These are phyloP conservation scores for Zaprionus vittiger DNA, from an alignment of 1,140 invertebrate genomes.

Conservation along the genomic window DNA sequence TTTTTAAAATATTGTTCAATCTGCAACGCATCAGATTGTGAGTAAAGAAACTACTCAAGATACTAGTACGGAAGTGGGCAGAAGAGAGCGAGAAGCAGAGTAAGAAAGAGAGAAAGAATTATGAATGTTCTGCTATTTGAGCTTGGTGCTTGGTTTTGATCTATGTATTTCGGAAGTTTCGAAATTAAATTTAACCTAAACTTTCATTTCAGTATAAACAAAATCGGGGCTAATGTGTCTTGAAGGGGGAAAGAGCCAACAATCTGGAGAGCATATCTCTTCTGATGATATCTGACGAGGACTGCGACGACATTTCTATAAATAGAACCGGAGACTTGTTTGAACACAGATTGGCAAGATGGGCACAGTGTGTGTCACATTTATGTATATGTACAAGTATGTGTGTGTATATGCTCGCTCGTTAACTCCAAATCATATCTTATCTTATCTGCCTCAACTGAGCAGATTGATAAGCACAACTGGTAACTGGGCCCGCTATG, in stretches of 20 bases:
- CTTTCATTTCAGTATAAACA: background rate
- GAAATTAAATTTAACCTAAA: background rate
- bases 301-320: conserved; percentile 47
- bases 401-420: conserved; percentile 1
- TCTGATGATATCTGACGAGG: conserved; percentile 15
- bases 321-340: conserved; percentile 31
- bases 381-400: background rate
- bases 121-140: background rate
- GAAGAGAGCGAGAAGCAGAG: background rate
- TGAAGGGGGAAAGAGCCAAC: background rate
- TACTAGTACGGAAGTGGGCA: background rate
- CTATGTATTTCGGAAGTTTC: conserved; percentile 1
- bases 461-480: conserved; percentile 35
- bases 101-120: background rate
- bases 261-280: conserved; percentile 2
- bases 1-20: background rate
- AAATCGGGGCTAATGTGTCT: background rate
- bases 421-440: conserved; percentile 38
- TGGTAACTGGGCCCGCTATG: conserved; percentile 2
- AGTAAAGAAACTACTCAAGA: background rate
- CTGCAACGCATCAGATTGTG: background rate
- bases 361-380: background rate
- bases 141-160: background rate
- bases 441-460: conserved; percentile 33
- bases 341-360: conserved; percentile 23